Base-by-base conservation (phyloP, 2,888 invertebrate genomes). In the Drosophila falleni region DNA sequence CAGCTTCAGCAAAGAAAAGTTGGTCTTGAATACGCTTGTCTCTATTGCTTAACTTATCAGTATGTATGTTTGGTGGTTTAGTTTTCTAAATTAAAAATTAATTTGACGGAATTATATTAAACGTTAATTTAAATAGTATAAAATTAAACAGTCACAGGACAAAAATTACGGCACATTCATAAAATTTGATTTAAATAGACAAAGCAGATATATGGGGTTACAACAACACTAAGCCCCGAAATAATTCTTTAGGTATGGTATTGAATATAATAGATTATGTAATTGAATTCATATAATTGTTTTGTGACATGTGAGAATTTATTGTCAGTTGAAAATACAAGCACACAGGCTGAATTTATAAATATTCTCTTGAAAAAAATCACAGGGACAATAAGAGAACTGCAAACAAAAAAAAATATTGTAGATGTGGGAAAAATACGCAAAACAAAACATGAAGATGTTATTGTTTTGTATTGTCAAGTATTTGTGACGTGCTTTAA, bases 401-500 rank as follows among this genome's bases (percentile, higher is more conserved):
- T 41, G 29, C 10, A 9, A 10, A 50, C 13, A 31, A 55, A 37
- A n/a, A 11, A 19, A 11, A 15, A 39, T 37, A 41, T 11, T 26
- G 13, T 10, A 5, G 10, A 1, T 37, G 23, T 37, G 9, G 5
- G 0, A 15, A 47, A 13, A 16, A 47, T 19, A 8, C 16, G 16
- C 1, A 54, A 33, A 44, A 15, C 33, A 42, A 44, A 31, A 26
- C 15, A 26, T 13, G 13, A 33, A 56, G 23, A 37, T 16, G 23
- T 56, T 15, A 10, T 56, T 63, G 16, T 46, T 39, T 47, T 55
- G 19, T 56, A 31, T 46, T 46, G 46, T 31, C 16, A 26, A 56
- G 33, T 51, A 47, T 49, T 50, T 62, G 39, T 55, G 49, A 54
- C 55, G 55, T 55, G 55, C 63, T 63, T 31, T 55, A 67, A 67